phyloP scores from a whole-genome alignment of 2,888 invertebrate species.

The Selenia dentaria region DNA sequence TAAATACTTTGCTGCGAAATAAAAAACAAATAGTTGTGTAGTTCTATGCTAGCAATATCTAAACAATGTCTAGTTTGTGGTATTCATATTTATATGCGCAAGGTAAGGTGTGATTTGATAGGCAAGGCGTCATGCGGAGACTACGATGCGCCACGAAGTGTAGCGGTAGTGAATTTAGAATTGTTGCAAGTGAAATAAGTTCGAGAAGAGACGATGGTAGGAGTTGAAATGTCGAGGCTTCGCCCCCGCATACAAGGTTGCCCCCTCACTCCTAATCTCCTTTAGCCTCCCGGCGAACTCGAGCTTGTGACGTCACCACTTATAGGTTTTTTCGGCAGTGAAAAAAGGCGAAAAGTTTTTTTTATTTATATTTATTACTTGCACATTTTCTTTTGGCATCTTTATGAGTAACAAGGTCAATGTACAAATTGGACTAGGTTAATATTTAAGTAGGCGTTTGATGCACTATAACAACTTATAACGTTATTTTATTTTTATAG shows the following conservation, averaged over 20 bases:
- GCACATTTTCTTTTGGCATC: slow-evolving; percentile 45
- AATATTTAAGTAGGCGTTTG: slow-evolving; percentile 6
- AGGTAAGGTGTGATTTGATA: no score
- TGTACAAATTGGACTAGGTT: slow-evolving; percentile 40
- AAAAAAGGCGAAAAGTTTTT: slow-evolving; percentile 68
- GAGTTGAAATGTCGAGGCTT: slow-evolving; percentile 46
- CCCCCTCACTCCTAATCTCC: slow-evolving; percentile 70
- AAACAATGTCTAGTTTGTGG: no score
- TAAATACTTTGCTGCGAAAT: no score
- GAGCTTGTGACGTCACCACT: slow-evolving; percentile 77
- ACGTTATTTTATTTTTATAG: no score
- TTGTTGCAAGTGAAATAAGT: slow-evolving; percentile 25
- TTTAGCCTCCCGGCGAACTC: slow-evolving; percentile 63
- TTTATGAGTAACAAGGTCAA: slow-evolving; percentile 46
- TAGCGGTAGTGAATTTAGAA: no score
- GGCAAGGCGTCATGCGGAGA: no score
- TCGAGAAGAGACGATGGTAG: slow-evolving; percentile 53
- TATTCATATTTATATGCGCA: no score
- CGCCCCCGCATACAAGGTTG: slow-evolving; percentile 50
- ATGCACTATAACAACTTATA: no score
- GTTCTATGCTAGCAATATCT: no score
- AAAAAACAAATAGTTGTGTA: no score
- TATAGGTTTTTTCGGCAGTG: slow-evolving; percentile 69
- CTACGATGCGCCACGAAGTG: no score
- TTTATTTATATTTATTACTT: slow-evolving; percentile 52